These are phyloP conservation scores for Hypothenemus hampei DNA, from an alignment of 1,140 invertebrate genomes.

Conservation along the genomic window DNA sequence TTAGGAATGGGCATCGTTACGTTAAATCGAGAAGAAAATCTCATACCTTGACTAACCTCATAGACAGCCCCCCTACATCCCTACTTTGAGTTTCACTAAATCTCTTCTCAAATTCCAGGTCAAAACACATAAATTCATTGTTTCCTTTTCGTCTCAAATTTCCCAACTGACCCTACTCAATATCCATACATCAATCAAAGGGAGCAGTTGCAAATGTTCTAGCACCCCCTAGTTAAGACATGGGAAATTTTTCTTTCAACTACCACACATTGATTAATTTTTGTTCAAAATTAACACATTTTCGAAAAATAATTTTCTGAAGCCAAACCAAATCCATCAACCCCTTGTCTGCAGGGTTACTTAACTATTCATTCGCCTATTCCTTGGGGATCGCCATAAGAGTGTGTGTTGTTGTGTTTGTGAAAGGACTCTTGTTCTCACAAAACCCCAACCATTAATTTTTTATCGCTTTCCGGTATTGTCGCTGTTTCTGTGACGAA, in stretches of 20 bases:
- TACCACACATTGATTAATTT: too few species aligned
- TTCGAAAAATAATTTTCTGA: neutral
- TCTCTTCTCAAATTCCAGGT: constrained; percentile 3
- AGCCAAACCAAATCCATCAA: neutral
- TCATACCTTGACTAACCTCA: neutral
- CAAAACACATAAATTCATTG: constrained; percentile 15
- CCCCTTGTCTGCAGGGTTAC: neutral
- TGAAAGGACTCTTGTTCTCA: constrained; percentile 25
- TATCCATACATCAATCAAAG: constrained; percentile 12
- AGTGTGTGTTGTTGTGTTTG: constrained; percentile 12
- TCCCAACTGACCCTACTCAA: constrained; percentile 21
- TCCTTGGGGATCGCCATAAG: constrained; percentile 1
- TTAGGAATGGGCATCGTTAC: constrained; percentile 3
- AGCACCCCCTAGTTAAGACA: constrained; percentile 1
- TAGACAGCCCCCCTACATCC: neutral
- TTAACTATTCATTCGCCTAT: constrained; percentile 12
- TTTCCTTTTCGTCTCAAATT: constrained; percentile 15
- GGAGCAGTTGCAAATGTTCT: constrained; percentile 14
- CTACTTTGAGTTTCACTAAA: too few species aligned
- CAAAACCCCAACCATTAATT: constrained; percentile 24
- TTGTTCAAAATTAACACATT: neutral
- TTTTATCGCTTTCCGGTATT: constrained; percentile 26
- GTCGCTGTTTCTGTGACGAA: constrained; percentile 13
- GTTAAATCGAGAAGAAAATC: neutral
- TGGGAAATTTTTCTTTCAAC: neutral